A percentile compares a stretch with the other conserved stretches of the same genome.
phyloP scores from a whole-genome alignment of 2,113 vertebrate species.

The Microtus richardsoni region DNA sequence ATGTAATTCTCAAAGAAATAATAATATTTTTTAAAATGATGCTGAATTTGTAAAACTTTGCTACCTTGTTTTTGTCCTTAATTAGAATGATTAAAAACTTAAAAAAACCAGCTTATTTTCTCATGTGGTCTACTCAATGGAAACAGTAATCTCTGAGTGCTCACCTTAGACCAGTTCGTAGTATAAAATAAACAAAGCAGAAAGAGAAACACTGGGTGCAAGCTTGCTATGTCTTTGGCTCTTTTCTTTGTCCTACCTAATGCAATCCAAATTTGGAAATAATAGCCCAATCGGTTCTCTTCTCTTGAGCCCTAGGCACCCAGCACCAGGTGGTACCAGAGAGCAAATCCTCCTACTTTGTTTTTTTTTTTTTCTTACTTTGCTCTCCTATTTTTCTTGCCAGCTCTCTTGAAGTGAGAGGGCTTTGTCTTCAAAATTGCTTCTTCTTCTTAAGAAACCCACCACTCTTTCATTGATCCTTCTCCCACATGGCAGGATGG shows the following conservation, averaged over 20 bases:
- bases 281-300: not conserved
- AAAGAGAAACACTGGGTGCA: not conserved
- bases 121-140: not conserved
- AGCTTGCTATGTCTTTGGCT: not conserved
- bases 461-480: slow-evolving; percentile 33
- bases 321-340: not conserved
- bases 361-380: not conserved
- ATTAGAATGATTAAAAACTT: not conserved
- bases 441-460: slow-evolving; percentile 11
- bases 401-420: not conserved
- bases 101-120: not conserved
- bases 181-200: not conserved
- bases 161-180: not conserved
- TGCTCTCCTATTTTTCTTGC: not conserved
- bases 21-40: not conserved
- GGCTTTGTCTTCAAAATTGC: slow-evolving; percentile 15
- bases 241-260: slow-evolving; percentile 6
- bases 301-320: not conserved
- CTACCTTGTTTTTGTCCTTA: not conserved
- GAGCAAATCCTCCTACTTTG: not conserved
- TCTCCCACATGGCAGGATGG: not conserved
- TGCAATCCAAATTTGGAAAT: not conserved
- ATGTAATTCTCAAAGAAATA: not conserved
- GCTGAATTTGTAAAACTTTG: not conserved
- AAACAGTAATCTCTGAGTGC: slow-evolving; percentile 4